Percentiles rank a stretch among this genome's conserved stretches.
Evolutionary conservation across 1,140 invertebrate genomes (phyloP).

Genomic region (Frieseomelitta varia): DNA sequence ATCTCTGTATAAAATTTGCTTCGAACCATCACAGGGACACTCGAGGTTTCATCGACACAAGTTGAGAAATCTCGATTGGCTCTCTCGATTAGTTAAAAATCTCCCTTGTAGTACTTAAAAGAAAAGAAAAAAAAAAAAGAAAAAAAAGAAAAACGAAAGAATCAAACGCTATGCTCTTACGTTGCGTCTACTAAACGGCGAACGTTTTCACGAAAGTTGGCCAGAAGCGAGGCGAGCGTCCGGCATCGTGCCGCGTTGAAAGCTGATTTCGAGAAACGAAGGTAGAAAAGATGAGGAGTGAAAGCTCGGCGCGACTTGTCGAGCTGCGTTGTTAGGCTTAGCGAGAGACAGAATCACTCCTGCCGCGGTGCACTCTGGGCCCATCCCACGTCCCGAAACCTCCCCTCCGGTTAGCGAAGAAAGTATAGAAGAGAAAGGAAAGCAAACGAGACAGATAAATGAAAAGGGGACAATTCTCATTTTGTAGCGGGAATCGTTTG

Average conservation of each 20-base stretch:
- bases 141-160: no score
- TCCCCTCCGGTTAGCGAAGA: neutral
- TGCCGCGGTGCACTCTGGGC: constrained; percentile 36
- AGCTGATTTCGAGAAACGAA: neutral
- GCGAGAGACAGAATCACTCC: constrained; percentile 33
- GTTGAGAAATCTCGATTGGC: neutral
- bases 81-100: neutral
- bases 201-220: constrained; percentile 26
- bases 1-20: neutral
- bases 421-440: neutral
- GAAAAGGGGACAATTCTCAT: constrained; percentile 43
- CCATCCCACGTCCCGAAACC: neutral
- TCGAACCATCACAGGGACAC: neutral
- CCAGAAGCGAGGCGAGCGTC: constrained; percentile 46
- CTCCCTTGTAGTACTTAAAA: neutral
- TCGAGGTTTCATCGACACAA: neutral
- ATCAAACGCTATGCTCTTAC: neutral
- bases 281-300: neutral
- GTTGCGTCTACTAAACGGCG: neutral
- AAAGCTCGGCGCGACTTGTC: neutral
- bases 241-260: constrained; percentile 16
- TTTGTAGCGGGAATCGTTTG: constrained; percentile 60
- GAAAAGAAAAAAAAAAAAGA: neutral
- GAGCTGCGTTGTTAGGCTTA: constrained; percentile 10
- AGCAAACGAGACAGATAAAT: neutral